phyloP scores from a whole-genome alignment of 2,888 invertebrate genomes.

The Rhopalosiphum nymphaeae region DNA sequence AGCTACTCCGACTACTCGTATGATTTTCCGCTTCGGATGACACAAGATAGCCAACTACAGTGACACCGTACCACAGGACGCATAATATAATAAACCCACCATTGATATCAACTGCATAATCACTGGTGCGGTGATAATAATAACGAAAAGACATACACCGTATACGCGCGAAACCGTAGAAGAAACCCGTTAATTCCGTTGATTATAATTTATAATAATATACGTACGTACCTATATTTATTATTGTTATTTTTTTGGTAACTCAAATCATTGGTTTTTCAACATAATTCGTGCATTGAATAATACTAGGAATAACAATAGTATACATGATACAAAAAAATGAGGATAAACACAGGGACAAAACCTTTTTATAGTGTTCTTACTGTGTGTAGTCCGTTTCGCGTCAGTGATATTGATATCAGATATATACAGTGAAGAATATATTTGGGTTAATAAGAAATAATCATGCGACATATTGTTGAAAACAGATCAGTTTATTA shows the following conservation, averaged over 20 bases:
- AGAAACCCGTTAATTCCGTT: slow-evolving; percentile 53
- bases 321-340: neutral
- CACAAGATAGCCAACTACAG: neutral
- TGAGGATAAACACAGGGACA: slow-evolving; percentile 27
- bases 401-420: slow-evolving; percentile 6
- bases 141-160: slow-evolving; percentile 34
- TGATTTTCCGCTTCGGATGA: slow-evolving; percentile 54
- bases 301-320: neutral
- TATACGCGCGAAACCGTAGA: slow-evolving; percentile 50
- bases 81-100: slow-evolving; percentile 2
- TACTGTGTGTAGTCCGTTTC: neutral
- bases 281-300: neutral
- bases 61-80: slow-evolving; percentile 18
- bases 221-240: neutral
- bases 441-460: slow-evolving; percentile 33
- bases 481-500: neutral
- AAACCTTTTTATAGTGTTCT: neutral
- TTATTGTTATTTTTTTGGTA: neutral
- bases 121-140: slow-evolving; percentile 55
- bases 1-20: slow-evolving; percentile 29
- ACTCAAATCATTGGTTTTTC: slow-evolving; percentile 5
- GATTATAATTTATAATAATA: slow-evolving; percentile 51
- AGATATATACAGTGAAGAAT: neutral
- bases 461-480: slow-evolving; percentile 5
- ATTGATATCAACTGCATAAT: slow-evolving; percentile 35